Percentiles rank a stretch among this genome's conserved stretches.
Conservation (phyloP, 1,140 invertebrate genomes). For the Cephus cinctus region DNA sequence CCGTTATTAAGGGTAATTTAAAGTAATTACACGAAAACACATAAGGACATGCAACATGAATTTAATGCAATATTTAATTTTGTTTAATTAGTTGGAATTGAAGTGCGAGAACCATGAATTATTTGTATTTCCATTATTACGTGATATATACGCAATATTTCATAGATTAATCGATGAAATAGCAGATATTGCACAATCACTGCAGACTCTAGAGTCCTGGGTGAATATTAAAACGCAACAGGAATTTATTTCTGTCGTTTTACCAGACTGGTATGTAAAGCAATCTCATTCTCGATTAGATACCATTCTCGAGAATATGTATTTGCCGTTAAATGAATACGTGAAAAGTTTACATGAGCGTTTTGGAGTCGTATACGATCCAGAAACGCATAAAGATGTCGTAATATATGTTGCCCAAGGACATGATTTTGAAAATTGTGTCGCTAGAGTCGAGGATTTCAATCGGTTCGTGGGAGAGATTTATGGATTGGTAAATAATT, state of each 20-base stretch:
- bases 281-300: slow-evolving; percentile 35
- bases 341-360: slow-evolving; percentile 37
- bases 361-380: slow-evolving; percentile 46
- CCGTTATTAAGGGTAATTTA: slow-evolving; percentile 52
- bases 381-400: slow-evolving; percentile 33
- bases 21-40: background rate
- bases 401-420: slow-evolving; percentile 40
- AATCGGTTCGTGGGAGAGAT: slow-evolving; percentile 61
- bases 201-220: slow-evolving; percentile 52
- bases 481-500: slow-evolving; percentile 51
- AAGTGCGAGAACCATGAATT: slow-evolving; percentile 44
- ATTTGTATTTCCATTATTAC: slow-evolving; percentile 44
- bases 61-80: slow-evolving; percentile 3
- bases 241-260: slow-evolving; percentile 16
- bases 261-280: slow-evolving; percentile 33
- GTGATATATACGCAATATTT: slow-evolving; percentile 41
- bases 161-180: slow-evolving; percentile 47
- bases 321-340: slow-evolving; percentile 42
- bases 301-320: slow-evolving; percentile 38
- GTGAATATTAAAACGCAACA: slow-evolving; percentile 27
- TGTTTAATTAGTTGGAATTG: slow-evolving; percentile 39
- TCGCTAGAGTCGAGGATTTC: slow-evolving; percentile 62
- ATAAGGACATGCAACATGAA: background rate
- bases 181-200: slow-evolving; percentile 41
- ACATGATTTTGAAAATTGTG: slow-evolving; percentile 57